Percentiles rank a stretch among this genome's conserved stretches.
Conservation (phyloP, 2,888 invertebrate species). For the Pristionchus maxplancki region DNA sequence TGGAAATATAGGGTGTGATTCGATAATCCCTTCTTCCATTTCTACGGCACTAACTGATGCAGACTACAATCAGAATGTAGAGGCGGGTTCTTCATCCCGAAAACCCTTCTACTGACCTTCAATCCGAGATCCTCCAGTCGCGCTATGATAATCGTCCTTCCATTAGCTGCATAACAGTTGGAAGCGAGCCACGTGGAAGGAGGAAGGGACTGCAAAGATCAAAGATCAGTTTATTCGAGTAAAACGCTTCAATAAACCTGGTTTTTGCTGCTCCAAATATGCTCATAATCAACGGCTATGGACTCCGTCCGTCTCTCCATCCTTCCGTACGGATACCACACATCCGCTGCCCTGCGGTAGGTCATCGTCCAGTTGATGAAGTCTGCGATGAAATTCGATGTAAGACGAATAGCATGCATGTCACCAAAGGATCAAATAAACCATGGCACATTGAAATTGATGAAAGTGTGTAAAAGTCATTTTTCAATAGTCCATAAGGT, state of each 20-base stretch:
- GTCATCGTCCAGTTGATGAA: constrained; percentile 68
- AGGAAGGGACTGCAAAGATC: constrained; percentile 33
- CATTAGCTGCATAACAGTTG: constrained; percentile 57
- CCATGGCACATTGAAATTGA: too few species aligned
- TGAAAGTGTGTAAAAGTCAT: too few species aligned
- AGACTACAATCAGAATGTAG: too few species aligned
- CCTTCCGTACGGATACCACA: constrained; percentile 60
- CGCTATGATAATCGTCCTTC: constrained; percentile 55
- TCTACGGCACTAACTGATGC: too few species aligned
- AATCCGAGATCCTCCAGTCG: constrained; percentile 53
- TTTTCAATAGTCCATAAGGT: too few species aligned
- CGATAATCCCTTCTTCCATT: too few species aligned
- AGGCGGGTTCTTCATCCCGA: too few species aligned
- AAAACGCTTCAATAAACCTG: not conserved
- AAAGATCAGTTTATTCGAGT: not conserved
- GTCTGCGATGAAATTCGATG: constrained; percentile 57
- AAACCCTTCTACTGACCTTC: too few species aligned
- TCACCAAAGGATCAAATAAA: too few species aligned
- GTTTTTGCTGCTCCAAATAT: constrained; percentile 55
- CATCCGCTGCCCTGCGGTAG: constrained; percentile 60
- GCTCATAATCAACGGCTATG: constrained; percentile 51
- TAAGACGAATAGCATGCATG: too few species aligned
- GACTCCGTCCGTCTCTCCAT: constrained; percentile 52
- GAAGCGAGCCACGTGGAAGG: constrained; percentile 59
- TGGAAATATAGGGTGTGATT: too few species aligned